These are phyloP conservation scores for Agrochola litura DNA, from an alignment of 2,888 invertebrate species.

Conservation along the genomic window DNA sequence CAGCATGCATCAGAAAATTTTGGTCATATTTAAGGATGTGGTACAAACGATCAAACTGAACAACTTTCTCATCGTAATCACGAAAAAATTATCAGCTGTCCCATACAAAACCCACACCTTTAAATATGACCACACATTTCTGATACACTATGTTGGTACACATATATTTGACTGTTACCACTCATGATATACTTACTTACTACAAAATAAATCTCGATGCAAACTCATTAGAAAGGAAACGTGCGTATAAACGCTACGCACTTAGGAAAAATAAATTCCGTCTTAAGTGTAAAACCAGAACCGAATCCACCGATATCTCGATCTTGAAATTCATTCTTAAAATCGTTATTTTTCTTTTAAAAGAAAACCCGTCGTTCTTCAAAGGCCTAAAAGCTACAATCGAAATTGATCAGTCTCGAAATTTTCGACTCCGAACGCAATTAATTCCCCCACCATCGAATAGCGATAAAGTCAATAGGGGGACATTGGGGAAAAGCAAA, in stretches of 20 bases:
- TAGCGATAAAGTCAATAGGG: constrained; percentile 76
- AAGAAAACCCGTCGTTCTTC: constrained; percentile 29
- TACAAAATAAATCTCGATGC: neutral
- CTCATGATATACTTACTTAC: neutral
- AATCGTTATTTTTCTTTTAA: constrained; percentile 35
- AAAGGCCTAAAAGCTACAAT: constrained; percentile 58
- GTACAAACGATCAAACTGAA: too few relatives aligned
- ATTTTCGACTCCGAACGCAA: constrained; percentile 65
- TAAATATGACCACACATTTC: too few relatives aligned
- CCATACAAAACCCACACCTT: too few relatives aligned
- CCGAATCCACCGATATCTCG: constrained; percentile 31
- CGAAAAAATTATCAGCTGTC: too few relatives aligned
- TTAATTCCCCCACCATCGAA: constrained; percentile 71
- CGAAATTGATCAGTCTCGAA: constrained; percentile 62
- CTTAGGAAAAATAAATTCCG: constrained; percentile 30
- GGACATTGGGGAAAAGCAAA: constrained; percentile 72
- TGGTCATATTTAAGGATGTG: too few relatives aligned
- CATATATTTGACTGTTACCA: neutral
- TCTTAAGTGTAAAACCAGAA: constrained; percentile 20
- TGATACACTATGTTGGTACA: too few relatives aligned
- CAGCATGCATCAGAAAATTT: too few relatives aligned
- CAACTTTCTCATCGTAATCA: too few relatives aligned
- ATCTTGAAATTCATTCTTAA: constrained; percentile 27
- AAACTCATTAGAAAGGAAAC: constrained; percentile 15
- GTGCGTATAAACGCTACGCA: neutral